phyloP scores from a whole-genome alignment of 2,888 invertebrate species.

The Hyppa rectilinea region DNA sequence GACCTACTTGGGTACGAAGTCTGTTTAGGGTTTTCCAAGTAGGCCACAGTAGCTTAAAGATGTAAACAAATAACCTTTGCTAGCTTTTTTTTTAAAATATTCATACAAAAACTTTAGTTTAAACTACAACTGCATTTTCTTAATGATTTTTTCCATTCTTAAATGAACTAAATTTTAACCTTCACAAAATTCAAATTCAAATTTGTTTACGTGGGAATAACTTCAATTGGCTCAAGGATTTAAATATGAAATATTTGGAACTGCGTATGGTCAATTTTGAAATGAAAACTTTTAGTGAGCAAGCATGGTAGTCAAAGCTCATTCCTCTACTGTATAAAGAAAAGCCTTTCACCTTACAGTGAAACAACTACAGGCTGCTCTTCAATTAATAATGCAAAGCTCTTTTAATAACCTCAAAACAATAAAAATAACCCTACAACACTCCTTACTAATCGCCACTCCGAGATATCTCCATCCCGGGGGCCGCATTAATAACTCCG shows the following conservation, averaged over 20 bases:
- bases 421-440: conserved; percentile 50
- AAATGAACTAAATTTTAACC: neutral
- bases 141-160: neutral
- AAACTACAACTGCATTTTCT: neutral
- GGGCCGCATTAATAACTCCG: conserved; percentile 65
- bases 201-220: neutral
- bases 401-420: conserved; percentile 9
- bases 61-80: too few relatives aligned
- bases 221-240: neutral
- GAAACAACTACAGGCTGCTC: neutral
- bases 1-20: too few relatives aligned
- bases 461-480: conserved; percentile 59
- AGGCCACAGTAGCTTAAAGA: too few relatives aligned
- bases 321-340: neutral
- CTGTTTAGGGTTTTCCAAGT: too few relatives aligned
- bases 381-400: conserved; percentile 14
- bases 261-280: neutral
- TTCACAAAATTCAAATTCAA: too few relatives aligned
- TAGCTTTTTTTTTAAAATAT: too few relatives aligned
- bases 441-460: conserved; percentile 64
- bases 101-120: neutral
- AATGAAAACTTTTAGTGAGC: neutral
- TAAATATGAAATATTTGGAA: neutral
- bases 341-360: too few relatives aligned
- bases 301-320: neutral